Base-by-base conservation (phyloP, 2,888 invertebrate genomes). In the Cepaea hortensis region DNA sequence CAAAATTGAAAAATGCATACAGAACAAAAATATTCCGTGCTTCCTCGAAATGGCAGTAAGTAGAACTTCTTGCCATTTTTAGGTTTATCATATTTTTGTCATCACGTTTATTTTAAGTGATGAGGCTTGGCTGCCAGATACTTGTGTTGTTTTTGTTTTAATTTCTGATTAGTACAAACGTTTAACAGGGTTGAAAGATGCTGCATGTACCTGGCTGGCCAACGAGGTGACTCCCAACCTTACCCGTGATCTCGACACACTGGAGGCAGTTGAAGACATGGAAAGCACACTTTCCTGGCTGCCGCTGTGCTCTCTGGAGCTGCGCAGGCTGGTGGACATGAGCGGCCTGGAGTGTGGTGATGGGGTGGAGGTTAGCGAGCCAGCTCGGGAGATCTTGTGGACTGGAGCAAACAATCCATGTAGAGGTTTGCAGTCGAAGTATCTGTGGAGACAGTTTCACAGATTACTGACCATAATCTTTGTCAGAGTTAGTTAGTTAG, bases 341-440 rank as follows among this genome's bases (percentile, higher is more conserved):
- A 92, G 89, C 3, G 91, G 91, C 65, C 92, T 88, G 9, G 89
- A 85, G 86, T 88, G 88, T 0, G 91, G 91, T 84, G 90, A 91
- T 2, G 92, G 90, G 0, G 91, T 90, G 7, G 87, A 87, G 79
- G 87, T 85, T 48, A 89, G 89, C 6, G 87, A 85, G 3, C 88
- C 88, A 70, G 90, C 85, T 20, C 88, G 85, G 0, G 90, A 89
- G 61, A 99, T 97, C 95, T 99, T 99, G 92, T 97, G 96, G 87
- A 97, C 95, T 3, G 98, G 98, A 50, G 98, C 98, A 95, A 99
- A 99, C 88, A 99, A 95, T 2, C 99, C 99, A 95, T 97, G 97
- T 93, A 97, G 97, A 72, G 97, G 97, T 89, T 96, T 96, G 95
- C 99, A 99, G 90, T 97, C 97, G 95, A 99, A 99, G 95, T 99